These are phyloP conservation scores for Shinisaurus crocodilurus DNA, from an alignment of 2,113 vertebrate species.

Conservation along the genomic window DNA sequence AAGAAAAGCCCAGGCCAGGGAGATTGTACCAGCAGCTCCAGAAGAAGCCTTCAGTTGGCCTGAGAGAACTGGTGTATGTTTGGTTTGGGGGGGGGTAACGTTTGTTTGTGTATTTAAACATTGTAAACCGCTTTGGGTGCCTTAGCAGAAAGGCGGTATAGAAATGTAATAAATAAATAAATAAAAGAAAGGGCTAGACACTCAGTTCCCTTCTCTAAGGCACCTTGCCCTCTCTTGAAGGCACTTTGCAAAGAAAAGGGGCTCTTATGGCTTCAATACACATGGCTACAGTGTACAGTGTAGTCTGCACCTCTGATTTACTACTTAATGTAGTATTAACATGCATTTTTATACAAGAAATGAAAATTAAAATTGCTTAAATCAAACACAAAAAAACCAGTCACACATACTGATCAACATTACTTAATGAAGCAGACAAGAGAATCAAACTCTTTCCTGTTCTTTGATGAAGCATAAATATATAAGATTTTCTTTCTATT, in stretches of 20 bases:
- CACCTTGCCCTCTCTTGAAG: background rate
- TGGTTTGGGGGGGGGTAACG: too few relatives aligned
- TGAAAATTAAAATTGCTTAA: conserved; percentile 49
- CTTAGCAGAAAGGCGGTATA: too few relatives aligned
- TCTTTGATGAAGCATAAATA: background rate
- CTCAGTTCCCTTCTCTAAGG: background rate
- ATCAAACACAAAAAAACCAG: conserved; percentile 7
- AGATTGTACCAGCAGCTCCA: too few relatives aligned
- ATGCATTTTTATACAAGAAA: background rate
- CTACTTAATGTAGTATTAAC: background rate
- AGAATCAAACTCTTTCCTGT: background rate
- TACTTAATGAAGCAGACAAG: background rate
- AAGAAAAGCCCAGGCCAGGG: too few relatives aligned
- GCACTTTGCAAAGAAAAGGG: background rate
- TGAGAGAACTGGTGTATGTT: too few relatives aligned
- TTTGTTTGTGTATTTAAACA: too few relatives aligned
- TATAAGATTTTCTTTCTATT: background rate
- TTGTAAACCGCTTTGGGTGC: too few relatives aligned
- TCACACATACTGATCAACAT: conserved; percentile 27
- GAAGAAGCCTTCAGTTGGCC: too few relatives aligned
- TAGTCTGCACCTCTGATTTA: background rate
- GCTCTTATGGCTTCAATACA: background rate
- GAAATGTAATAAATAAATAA: too few relatives aligned
- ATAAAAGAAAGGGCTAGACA: background rate
- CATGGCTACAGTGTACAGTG: background rate